Conservation (phyloP, 2,888 invertebrate genomes). For the Sminthurinus aureus region DNA sequence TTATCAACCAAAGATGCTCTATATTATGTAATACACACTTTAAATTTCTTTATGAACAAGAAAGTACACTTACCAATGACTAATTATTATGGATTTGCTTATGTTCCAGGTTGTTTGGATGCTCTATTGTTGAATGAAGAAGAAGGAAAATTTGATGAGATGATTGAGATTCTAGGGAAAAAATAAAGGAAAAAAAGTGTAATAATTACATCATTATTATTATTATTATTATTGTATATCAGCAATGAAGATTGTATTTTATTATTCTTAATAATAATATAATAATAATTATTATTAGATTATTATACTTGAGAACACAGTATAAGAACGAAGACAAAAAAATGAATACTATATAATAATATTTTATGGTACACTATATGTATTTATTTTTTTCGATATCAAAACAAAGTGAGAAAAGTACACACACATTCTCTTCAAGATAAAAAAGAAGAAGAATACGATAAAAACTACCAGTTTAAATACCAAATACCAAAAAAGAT, state of each 20-base stretch:
- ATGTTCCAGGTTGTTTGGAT: constrained; percentile 83
- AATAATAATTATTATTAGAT: not conserved
- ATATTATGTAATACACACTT: too few species aligned
- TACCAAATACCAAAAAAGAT: not conserved
- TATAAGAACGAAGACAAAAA: too few species aligned
- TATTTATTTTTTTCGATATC: too few species aligned
- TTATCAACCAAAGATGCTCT: too few species aligned
- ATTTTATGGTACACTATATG: too few species aligned
- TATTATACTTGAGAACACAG: not conserved
- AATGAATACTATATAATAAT: too few species aligned
- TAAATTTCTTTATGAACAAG: too few species aligned
- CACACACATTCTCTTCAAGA: not conserved
- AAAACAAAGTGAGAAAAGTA: too few species aligned
- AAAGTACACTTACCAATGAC: too few species aligned
- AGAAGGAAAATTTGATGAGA: constrained; percentile 77
- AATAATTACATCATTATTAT: not conserved
- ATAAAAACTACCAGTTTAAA: not conserved
- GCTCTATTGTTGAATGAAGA: constrained; percentile 79
- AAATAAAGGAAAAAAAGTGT: constrained; percentile 60
- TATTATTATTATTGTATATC: too few species aligned
- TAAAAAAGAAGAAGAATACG: not conserved
- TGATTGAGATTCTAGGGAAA: constrained; percentile 80
- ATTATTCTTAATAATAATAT: too few species aligned
- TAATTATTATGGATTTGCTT: constrained; percentile 64
- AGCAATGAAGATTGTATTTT: too few species aligned